Evolutionary conservation across 2,888 invertebrate genomes (phyloP), one percentile per base, ranked within the genome.

Genomic region (Oscheius onirici): DNA sequence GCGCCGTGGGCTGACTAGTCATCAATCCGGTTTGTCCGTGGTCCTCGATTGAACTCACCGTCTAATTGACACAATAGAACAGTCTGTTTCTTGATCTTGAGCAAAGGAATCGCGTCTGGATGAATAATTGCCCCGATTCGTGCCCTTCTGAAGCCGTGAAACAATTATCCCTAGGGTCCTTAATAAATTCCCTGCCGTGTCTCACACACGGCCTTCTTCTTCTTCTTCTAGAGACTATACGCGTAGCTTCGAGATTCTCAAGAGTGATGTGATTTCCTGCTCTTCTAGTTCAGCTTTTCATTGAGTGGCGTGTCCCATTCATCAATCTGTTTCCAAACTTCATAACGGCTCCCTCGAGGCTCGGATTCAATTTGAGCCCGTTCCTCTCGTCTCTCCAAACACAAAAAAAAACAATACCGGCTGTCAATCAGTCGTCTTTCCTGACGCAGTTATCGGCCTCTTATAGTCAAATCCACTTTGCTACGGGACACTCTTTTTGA

Each of bases 331-430:
- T 63, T 49, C 49, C 63, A 63, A 60, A 63, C 70, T 70, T 67
- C 73, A 75, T 78, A 78, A 78, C 75, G 73, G 77, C 73, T 75
- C 77, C 77, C 77, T 74, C 66, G 75, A 75, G 77, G 26, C 69
- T 72, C 74, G 71, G 66, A 78, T 78, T 78, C 77, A 78, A 78
- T 78, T 78, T 75, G 69, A 72, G 70, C 63, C 26, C 63, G 5
- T 26, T 63, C 49, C 63, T n/a, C 54, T 17, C 54, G 11, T 26
- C 13, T 15, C n/a, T 55, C 26, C 17, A 10, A 2, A 10, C 49
- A 15, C 49, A 3, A 8, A 8, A 46, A 40, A 58, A 58, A 58
- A 58, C 58, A 58, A 58, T 63, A 46, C 63, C 63, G 26, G 49
- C 63, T 63, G 63, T 63, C 63, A 63, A 26, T 49, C 34, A 22